A percentile compares a stretch with the other conserved stretches of the same genome.
Conservation (phyloP, 2,797 vertebrate genomes). For the Simalia tracyae region DNA sequence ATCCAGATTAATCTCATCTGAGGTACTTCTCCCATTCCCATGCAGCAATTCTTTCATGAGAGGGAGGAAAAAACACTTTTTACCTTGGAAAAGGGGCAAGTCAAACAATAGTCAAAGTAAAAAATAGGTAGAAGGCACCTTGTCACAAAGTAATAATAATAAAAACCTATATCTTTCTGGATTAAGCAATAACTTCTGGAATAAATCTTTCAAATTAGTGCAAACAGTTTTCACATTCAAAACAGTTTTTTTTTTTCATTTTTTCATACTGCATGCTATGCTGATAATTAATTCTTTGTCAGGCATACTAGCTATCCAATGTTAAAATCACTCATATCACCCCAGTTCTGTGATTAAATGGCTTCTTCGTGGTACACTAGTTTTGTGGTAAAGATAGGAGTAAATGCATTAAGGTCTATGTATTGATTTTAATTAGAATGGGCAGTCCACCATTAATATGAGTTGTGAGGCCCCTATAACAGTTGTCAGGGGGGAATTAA, state of each 20-base stretch:
- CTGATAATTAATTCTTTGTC: neutral
- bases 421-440: constrained; percentile 68
- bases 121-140: neutral
- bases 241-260: neutral
- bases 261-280: neutral
- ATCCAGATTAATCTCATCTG: neutral
- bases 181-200: neutral
- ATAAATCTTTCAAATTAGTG: neutral
- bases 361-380: constrained; percentile 21
- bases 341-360: constrained; percentile 44
- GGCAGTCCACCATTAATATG: constrained; percentile 59
- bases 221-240: neutral
- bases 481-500: constrained; percentile 61
- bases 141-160: neutral
- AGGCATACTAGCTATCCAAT: constrained; percentile 25
- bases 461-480: constrained; percentile 63
- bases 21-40: neutral
- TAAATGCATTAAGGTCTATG: constrained; percentile 49
- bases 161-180: neutral
- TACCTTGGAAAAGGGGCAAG: neutral
- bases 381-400: constrained; percentile 45
- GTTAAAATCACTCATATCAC: constrained; percentile 29
- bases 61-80: neutral
- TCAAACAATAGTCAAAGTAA: neutral
- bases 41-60: neutral